A percentile compares a stretch with the other conserved stretches of the same genome.
Evolutionary conservation across 2,797 vertebrate genomes (phyloP).

Genomic region (Aphelocoma californica): DNA sequence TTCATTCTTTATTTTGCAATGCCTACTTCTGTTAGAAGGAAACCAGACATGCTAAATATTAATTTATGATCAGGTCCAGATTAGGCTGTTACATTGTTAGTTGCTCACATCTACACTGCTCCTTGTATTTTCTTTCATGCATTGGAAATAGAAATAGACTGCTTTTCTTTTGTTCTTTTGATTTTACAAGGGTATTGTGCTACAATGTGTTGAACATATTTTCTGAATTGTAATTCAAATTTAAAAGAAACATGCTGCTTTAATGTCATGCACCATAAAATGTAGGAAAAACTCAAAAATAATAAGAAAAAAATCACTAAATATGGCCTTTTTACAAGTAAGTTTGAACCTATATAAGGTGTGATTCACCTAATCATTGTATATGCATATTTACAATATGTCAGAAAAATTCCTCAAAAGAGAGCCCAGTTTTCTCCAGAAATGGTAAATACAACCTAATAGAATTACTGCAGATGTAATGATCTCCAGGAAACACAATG

Average conservation of each 20-base stretch:
- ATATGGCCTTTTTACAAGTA: neutral
- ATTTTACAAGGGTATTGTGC: neutral
- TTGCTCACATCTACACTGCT: neutral
- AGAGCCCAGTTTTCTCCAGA: neutral
- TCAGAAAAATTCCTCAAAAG: neutral
- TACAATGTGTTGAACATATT: neutral
- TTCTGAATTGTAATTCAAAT: neutral
- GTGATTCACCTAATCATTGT: neutral
- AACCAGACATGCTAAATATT: neutral
- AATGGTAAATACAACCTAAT: neutral
- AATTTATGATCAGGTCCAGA: neutral
- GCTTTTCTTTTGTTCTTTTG: too few relatives aligned
- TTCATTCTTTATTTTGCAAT: neutral
- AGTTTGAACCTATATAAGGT: neutral
- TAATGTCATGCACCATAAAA: neutral
- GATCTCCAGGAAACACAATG: neutral
- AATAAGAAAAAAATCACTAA: neutral
- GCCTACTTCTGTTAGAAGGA: neutral
- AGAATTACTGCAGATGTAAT: neutral
- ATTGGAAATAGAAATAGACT: neutral
- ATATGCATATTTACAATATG: neutral
- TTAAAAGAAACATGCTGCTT: neutral
- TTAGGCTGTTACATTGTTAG: neutral
- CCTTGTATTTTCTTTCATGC: neutral
- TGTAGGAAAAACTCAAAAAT: neutral